These are phyloP conservation scores for Drosophila pseudotalamancana DNA, from an alignment of 2,888 invertebrate genomes.

Conservation along the genomic window DNA sequence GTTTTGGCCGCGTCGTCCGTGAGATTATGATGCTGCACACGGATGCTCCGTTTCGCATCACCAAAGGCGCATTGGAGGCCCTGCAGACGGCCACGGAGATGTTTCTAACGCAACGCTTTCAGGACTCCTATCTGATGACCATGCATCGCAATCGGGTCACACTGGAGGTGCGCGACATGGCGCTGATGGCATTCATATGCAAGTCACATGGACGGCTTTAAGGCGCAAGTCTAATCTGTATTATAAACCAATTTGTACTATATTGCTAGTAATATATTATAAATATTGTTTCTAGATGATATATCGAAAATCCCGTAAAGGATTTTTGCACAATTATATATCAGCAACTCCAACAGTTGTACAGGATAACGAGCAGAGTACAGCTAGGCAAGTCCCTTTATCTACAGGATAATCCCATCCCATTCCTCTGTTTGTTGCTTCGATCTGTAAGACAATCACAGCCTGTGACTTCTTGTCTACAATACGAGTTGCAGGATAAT, in stretches of 20 bases:
- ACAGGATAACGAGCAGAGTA: too few species aligned
- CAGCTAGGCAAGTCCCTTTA: too few species aligned
- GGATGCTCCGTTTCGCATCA: neutral
- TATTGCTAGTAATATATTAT: neutral
- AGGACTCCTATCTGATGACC: constrained; percentile 84
- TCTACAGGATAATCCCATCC: too few species aligned
- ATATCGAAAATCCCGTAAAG: too few species aligned
- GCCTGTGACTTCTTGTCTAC: too few species aligned
- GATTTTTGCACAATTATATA: too few species aligned
- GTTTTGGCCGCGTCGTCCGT: constrained; percentile 36
- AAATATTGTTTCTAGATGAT: neutral
- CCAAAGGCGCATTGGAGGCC: constrained; percentile 21
- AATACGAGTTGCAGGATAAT: too few species aligned
- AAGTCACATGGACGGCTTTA: constrained; percentile 7
- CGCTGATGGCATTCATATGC: constrained; percentile 83
- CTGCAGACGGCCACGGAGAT: constrained; percentile 85
- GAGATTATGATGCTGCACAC: neutral
- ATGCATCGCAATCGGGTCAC: constrained; percentile 85
- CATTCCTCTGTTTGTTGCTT: too few species aligned
- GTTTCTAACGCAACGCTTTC: constrained; percentile 84
- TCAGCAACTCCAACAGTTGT: too few species aligned
- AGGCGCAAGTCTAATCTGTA: neutral
- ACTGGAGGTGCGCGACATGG: constrained; percentile 83
- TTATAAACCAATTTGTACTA: neutral
- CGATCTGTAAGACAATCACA: too few species aligned